These are phyloP conservation scores for Myripristis jacobus DNA, from an alignment of 2,797 vertebrate species.

Conservation along the genomic window DNA sequence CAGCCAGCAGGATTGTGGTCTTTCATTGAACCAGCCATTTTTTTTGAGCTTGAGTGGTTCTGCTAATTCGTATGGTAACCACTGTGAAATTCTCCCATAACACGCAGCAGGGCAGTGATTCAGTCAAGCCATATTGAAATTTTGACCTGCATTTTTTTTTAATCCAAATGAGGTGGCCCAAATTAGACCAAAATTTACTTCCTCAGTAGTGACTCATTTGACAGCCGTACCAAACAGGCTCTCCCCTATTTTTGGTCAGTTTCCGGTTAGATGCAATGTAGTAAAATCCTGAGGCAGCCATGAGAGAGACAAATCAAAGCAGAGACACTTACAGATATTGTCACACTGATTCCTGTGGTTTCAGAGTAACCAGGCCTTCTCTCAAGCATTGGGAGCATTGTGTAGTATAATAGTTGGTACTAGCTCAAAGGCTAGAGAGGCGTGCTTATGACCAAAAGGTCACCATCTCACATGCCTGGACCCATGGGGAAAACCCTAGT, in stretches of 20 bases:
- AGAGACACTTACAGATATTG: neutral
- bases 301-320: constrained; percentile 4
- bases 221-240: neutral
- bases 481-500: neutral
- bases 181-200: neutral
- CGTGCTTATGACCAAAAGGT: neutral
- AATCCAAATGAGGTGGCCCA: neutral
- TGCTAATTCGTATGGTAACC: neutral
- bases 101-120: neutral
- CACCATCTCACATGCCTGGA: neutral
- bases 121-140: neutral
- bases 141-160: neutral
- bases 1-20: too few relatives aligned
- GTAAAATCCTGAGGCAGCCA: neutral
- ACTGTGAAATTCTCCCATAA: neutral
- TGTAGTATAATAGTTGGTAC: neutral
- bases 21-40: neutral
- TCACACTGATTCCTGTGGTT: neutral
- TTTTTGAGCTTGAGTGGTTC: neutral
- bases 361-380: too few relatives aligned
- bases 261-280: neutral
- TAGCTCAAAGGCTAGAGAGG: neutral
- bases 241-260: neutral
- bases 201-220: neutral
- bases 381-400: neutral